Evolutionary conservation across 2,113 vertebrate species (phyloP).

Genomic region (Lutjanus erythropterus): DNA sequence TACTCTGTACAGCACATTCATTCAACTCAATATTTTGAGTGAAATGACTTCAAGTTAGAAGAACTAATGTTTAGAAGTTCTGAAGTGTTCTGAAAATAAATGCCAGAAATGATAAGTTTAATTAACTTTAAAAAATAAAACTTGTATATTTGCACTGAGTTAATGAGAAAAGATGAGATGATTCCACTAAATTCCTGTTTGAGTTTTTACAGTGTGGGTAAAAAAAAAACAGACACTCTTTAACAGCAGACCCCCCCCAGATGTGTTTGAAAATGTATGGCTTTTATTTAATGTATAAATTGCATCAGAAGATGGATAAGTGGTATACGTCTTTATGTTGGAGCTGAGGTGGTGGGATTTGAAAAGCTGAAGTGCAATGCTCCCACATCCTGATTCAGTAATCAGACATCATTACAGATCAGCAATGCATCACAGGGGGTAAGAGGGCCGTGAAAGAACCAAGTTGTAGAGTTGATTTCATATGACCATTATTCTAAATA

Average conservation of each 20-base stretch:
- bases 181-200: too few relatives aligned
- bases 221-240: background rate
- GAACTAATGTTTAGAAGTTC: too few relatives aligned
- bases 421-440: conserved; percentile 17
- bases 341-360: background rate
- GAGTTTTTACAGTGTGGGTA: too few relatives aligned
- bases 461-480: conserved; percentile 23
- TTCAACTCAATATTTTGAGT: too few relatives aligned
- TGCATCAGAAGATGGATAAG: conserved; percentile 48
- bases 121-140: too few relatives aligned
- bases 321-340: conserved; percentile 23
- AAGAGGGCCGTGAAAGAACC: background rate
- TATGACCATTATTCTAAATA: conserved; percentile 14
- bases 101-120: too few relatives aligned
- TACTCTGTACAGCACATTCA: too few relatives aligned
- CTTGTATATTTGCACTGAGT: too few relatives aligned
- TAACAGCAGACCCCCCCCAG: conserved; percentile 25
- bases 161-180: too few relatives aligned
- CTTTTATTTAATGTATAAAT: conserved; percentile 52
- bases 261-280: conserved; percentile 63
- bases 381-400: conserved; percentile 12
- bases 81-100: too few relatives aligned
- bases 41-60: too few relatives aligned
- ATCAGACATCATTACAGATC: conserved; percentile 9
- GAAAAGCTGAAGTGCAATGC: background rate